A percentile compares a stretch with the other conserved stretches of the same genome.
Conservation (phyloP, 2,888 invertebrate genomes). For the Chrysodeixis includens region DNA sequence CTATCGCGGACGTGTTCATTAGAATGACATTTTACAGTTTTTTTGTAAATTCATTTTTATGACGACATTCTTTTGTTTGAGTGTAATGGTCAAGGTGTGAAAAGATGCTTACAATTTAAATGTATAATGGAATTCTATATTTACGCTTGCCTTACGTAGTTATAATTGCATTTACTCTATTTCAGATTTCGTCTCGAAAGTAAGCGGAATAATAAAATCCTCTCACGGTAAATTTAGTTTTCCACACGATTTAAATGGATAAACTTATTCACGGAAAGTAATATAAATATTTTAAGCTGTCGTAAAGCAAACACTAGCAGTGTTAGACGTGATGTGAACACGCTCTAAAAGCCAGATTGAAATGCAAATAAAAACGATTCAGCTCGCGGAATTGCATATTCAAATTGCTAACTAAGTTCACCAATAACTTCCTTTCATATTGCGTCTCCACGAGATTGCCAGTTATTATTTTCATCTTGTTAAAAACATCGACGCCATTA, state of each 20-base stretch:
- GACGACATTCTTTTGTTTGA: not conserved
- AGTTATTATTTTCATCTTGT: slow-evolving; percentile 25
- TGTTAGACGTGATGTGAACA: slow-evolving; percentile 39
- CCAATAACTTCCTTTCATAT: slow-evolving; percentile 35
- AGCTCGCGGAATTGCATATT: slow-evolving; percentile 53
- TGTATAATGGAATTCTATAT: not conserved
- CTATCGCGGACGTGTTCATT: not conserved
- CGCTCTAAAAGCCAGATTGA: slow-evolving; percentile 48
- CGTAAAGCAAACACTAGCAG: slow-evolving; percentile 40
- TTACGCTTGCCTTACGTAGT: no score
- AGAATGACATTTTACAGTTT: not conserved
- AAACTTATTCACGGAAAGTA: slow-evolving; percentile 11
- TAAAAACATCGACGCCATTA: slow-evolving; percentile 31
- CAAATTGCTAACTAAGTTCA: slow-evolving; percentile 50
- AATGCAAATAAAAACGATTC: slow-evolving; percentile 57
- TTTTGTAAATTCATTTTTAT: no score
- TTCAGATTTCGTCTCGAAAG: no score
- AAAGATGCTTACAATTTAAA: not conserved
- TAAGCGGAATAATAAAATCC: not conserved
- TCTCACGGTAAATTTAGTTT: not conserved
- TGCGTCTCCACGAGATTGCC: slow-evolving; percentile 23
- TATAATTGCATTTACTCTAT: no score
- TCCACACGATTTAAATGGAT: slow-evolving; percentile 7
- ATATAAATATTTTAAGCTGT: slow-evolving; percentile 38
- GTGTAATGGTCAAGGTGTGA: not conserved